These are phyloP conservation scores for Capreolus pygargus DNA, from an alignment of 2,113 vertebrate species.

Conservation along the genomic window DNA sequence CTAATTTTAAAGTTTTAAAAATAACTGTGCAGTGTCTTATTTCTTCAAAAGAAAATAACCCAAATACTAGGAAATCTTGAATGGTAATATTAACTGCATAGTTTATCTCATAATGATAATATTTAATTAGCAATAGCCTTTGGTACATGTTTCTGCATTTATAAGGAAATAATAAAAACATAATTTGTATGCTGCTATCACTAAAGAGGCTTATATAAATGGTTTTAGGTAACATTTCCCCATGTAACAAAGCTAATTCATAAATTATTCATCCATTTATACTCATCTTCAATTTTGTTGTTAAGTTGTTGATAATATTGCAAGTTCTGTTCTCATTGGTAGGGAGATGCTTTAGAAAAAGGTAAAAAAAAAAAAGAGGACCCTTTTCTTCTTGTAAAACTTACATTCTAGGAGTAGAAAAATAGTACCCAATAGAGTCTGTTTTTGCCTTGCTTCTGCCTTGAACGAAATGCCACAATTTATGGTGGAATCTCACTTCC, in stretches of 20 bases:
- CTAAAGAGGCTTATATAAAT: neutral
- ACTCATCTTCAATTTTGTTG: neutral
- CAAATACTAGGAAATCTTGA: neutral
- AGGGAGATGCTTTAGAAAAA: neutral
- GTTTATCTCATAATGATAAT: neutral
- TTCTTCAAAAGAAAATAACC: conserved; percentile 37
- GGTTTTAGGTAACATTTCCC: neutral
- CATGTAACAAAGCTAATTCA: neutral
- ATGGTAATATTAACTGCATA: neutral
- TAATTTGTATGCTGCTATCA: neutral
- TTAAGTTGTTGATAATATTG: neutral
- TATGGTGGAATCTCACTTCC: neutral
- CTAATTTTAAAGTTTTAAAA: conserved; percentile 30
- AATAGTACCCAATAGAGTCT: neutral
- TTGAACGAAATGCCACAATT: neutral
- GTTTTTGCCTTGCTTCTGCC: neutral
- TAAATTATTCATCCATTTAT: neutral
- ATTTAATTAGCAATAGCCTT: conserved; percentile 11
- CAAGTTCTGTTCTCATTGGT: neutral
- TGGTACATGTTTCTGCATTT: neutral
- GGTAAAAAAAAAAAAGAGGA: neutral
- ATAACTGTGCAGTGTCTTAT: neutral
- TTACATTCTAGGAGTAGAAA: neutral
- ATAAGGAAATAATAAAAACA: neutral
- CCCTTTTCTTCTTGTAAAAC: neutral